phyloP scores from a whole-genome alignment of 2,888 invertebrate species.

The Byasa hedistus region DNA sequence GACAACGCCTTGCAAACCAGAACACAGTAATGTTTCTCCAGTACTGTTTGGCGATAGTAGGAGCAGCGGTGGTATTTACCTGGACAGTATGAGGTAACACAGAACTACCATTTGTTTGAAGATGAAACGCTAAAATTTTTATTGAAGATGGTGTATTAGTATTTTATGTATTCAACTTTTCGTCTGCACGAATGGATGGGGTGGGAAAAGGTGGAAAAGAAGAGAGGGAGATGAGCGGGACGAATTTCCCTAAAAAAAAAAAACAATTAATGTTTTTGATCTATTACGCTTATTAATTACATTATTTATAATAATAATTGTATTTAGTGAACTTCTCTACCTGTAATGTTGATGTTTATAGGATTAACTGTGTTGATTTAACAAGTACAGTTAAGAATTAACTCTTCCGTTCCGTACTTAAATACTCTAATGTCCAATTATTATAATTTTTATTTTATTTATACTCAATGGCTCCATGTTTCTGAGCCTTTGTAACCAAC shows the following conservation, averaged over 20 bases:
- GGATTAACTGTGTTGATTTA: slow-evolving; percentile 23
- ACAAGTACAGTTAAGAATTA: slow-evolving; percentile 35
- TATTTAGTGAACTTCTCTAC: slow-evolving; percentile 70
- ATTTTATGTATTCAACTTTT: slow-evolving; percentile 9
- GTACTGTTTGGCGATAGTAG: no score
- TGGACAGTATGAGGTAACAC: no score
- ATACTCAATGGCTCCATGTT: no score
- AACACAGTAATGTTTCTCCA: no score
- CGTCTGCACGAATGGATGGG: background rate
- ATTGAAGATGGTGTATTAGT: slow-evolving; percentile 10
- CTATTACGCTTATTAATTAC: slow-evolving; percentile 80
- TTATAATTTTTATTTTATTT: no score
- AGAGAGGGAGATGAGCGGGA: background rate
- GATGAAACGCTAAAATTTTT: background rate
- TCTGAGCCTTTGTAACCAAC: no score
- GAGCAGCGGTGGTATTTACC: no score
- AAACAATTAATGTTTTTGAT: slow-evolving; percentile 76
- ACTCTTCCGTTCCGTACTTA: slow-evolving; percentile 4
- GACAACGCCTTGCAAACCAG: no score
- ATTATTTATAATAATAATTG: slow-evolving; percentile 61
- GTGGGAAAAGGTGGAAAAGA: background rate
- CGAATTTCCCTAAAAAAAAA: slow-evolving; percentile 47
- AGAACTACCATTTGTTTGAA: background rate
- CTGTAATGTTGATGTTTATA: slow-evolving; percentile 71
- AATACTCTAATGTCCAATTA: background rate